Base-by-base conservation (phyloP, 2,888 invertebrate genomes). In the Andrena flavipes region DNA sequence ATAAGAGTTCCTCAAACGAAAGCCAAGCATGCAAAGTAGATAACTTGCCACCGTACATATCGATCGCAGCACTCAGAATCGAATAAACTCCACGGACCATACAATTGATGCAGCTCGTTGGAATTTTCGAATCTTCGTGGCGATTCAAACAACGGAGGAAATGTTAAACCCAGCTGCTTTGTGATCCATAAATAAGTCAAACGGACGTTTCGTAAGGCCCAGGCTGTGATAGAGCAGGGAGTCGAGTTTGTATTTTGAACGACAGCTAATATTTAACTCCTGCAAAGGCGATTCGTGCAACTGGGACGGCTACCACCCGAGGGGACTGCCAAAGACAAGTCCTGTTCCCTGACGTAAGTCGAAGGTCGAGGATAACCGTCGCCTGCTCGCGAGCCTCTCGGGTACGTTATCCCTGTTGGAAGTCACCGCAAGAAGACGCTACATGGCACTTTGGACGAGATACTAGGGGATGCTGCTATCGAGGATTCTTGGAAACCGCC, bases 111-210 rank as follows among this genome's bases (percentile, higher is more conserved):
- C 42, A 16, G 13, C 42, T 42, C 4, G 42, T 16, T 42, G 42
- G 16, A 42, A 42, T 13, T 13, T 13, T 42, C 42, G 42, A 42
- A 42, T 42, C 13, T 16, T 42, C 42, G 16, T 42, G 16, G 16
- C 42, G 16, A 81, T 80, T 81, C 65, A 70, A 60, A 56, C 30
- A 70, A 42, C 73, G 29, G 49, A 59, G 23, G 68, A 70, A 48
- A 71, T 59, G 84, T 72, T 79, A 84, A 69, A 48, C 42, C 76
- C 65, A 67, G 78, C 82, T 90, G 82, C 86, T 91, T 90, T 88
- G 90, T 89, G 89, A 88, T 78, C 86, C 90, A 88, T 91, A 91
- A 91, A 90, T 87, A 91, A 88, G 87, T 88, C 88, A 89, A 84
- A 10, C 26, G 5, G 23, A 56, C 26, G 4, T 56, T 88, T 49